Evolutionary conservation across 2,888 invertebrate genomes (phyloP), one percentile per base, ranked within the genome.

Genomic region (Hemithea aestivaria): DNA sequence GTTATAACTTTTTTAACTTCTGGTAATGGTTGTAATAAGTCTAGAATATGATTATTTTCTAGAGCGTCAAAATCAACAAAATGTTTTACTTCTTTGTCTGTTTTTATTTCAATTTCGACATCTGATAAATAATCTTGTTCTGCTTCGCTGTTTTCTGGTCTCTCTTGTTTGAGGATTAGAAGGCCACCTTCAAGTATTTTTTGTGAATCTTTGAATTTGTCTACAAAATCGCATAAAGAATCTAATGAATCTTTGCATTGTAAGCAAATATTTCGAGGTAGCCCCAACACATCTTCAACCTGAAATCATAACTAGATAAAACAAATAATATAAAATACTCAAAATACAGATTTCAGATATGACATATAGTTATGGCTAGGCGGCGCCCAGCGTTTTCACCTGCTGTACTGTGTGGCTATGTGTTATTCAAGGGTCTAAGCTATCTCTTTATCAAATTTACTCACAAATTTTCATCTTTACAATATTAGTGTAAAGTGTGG

Each of bases 141-240:
- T 42, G 50, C 40, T 11, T 53, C 48, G 42, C 44, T 53, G 23
- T 26, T 35, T 56, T 82, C 78, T 37, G 68, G 55, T 51, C 77
- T 81, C 3, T 80, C 52, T 35, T 59, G 34, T 16, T 56, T 35
- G 9, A 75, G 39, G 10, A 5, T 2, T 7, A 35, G 7, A 2
- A 37, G 22, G 10, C 66, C 63, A 50, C 61, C 64, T 51, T 72
- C 56, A 51, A 84, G 52, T 35, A 74, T 55, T 52, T 67, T 68
- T 32, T 54, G 58, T 31, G 73, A 66, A 30, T 73, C 65, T 46
- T 59, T 76, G 52, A 67, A 84, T 56, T 66, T 77, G 35, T 62
- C 64, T 10, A 84, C 68, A 43, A 87, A 84, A 43, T 63, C 61
- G 25, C 44, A 64, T 6, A 75, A 47, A 20, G 56, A 58, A 21